A percentile compares a stretch with the other conserved stretches of the same genome.
Conservation (phyloP, 2,797 vertebrate genomes). For the Falco columbarius region DNA sequence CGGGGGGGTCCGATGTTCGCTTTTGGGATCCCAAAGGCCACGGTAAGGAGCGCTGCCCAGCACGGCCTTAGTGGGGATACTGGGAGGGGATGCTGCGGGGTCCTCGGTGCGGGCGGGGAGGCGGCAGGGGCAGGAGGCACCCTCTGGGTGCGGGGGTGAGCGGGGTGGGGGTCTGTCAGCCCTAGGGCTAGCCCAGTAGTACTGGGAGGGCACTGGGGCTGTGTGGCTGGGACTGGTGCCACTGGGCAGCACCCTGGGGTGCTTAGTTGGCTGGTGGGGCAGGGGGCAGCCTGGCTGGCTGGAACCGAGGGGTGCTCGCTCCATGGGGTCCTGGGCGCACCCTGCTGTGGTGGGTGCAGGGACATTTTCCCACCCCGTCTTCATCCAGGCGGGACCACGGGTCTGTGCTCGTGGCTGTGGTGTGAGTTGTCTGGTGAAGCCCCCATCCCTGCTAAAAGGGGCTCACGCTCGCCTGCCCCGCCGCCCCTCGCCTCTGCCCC, state of each 20-base stretch:
- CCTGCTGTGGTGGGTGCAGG: too few species aligned
- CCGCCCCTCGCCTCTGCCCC: too few species aligned
- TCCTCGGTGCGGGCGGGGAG: background rate
- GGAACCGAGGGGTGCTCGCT: background rate
- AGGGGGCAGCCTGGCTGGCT: background rate
- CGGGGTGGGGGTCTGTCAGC: background rate
- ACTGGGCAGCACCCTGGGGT: background rate
- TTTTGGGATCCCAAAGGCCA: background rate
- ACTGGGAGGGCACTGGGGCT: background rate
- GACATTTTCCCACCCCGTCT: background rate
- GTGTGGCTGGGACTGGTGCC: background rate
- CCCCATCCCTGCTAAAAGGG: background rate
- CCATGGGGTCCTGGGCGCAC: rapidly evolving
- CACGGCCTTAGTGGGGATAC: background rate
- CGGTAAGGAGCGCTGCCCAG: background rate
- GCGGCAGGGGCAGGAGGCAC: background rate
- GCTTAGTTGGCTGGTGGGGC: background rate
- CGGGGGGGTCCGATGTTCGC: background rate
- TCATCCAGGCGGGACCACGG: rapidly evolving
- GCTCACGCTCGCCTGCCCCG: background rate
- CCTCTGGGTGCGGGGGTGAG: background rate
- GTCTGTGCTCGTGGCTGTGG: background rate
- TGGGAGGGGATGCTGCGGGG: background rate
- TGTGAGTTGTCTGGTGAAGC: background rate
- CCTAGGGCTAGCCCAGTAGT: background rate